Percentiles rank a stretch among this genome's conserved stretches.
Evolutionary conservation across 2,113 vertebrate species (phyloP).

Genomic region (Nipponia nippon): DNA sequence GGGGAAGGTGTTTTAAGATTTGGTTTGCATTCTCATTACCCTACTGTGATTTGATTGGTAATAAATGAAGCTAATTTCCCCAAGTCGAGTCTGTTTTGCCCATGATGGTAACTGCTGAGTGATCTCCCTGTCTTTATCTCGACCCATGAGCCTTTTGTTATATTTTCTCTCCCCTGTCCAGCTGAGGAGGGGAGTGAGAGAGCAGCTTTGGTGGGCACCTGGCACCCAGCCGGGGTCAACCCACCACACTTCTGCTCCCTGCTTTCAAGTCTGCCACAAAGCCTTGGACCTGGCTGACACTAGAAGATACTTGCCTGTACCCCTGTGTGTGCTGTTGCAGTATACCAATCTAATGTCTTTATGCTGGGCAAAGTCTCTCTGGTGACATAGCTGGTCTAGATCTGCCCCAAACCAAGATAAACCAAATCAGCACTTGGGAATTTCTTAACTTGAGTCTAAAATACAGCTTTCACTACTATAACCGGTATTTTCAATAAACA

Average conservation of each 20-base stretch:
- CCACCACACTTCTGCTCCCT: neutral
- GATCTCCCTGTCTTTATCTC: too few relatives aligned
- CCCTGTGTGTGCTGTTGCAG: fast-evolving
- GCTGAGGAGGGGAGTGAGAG: too few relatives aligned
- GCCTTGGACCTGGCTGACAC: neutral
- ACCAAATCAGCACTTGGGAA: neutral
- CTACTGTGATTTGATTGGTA: too few relatives aligned
- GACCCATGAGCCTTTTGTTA: too few relatives aligned
- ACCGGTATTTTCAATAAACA: neutral
- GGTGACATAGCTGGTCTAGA: neutral
- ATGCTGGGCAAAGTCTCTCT: neutral
- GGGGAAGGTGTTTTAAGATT: too few relatives aligned
- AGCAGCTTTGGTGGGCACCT: too few relatives aligned
- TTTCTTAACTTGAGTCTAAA: neutral
- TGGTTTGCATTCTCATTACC: too few relatives aligned
- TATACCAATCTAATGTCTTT: neutral
- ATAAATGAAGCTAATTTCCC: too few relatives aligned
- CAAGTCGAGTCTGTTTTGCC: too few relatives aligned
- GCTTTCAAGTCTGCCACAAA: neutral
- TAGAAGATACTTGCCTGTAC: neutral
- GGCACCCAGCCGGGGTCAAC: too few relatives aligned
- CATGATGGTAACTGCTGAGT: too few relatives aligned
- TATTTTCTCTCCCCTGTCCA: too few relatives aligned
- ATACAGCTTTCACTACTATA: neutral
- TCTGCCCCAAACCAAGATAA: neutral